These are phyloP conservation scores for Peromyscus nudipes DNA, from an alignment of 2,797 vertebrate genomes.

Conservation along the genomic window DNA sequence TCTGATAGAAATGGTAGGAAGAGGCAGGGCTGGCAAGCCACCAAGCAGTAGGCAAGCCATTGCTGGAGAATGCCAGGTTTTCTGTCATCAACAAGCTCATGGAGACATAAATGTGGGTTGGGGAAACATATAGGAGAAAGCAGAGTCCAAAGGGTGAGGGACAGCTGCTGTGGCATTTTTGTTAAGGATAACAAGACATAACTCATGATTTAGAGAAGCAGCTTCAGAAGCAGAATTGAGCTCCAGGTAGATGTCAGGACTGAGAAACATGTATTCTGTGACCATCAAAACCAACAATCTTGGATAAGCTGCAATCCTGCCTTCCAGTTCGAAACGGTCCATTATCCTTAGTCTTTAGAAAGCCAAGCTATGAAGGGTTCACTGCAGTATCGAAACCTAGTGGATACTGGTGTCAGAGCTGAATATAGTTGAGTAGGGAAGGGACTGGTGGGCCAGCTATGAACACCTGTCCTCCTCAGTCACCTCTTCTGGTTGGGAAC, in stretches of 20 bases:
- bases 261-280: background rate
- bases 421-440: slow-evolving; percentile 62
- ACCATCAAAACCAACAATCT: slow-evolving; percentile 64
- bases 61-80: background rate
- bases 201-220: background rate
- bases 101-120: too few relatives aligned
- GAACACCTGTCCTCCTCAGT: background rate
- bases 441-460: background rate
- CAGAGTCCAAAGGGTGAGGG: background rate
- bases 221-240: background rate
- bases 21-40: background rate
- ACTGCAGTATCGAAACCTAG: slow-evolving; percentile 73
- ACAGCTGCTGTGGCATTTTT: background rate
- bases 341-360: slow-evolving; percentile 79
- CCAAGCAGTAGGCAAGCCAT: background rate
- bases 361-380: slow-evolving; percentile 72
- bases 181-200: background rate
- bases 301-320: slow-evolving; percentile 74
- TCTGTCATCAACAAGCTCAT: background rate
- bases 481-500: slow-evolving; percentile 50
- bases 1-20: too few relatives aligned
- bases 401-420: slow-evolving; percentile 72
- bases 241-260: background rate
- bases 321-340: slow-evolving; percentile 77
- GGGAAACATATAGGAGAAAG: background rate